Percentiles rank a stretch among this genome's conserved stretches.
phyloP scores from a whole-genome alignment of 2,888 invertebrate genomes.

The Aspidiotus destructor region DNA sequence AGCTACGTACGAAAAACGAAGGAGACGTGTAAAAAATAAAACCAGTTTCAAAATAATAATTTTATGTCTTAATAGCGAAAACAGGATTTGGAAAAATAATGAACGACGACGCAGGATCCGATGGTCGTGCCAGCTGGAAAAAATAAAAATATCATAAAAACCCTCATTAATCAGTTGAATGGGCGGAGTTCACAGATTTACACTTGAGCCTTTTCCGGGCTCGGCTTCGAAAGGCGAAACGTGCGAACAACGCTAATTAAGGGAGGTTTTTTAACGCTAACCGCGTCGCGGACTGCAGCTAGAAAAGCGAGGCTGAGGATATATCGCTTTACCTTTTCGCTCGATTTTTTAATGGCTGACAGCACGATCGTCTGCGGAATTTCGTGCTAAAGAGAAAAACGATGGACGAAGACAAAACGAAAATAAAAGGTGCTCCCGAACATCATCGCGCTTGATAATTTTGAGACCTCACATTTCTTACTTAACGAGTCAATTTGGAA shows the following conservation, averaged over 20 bases:
- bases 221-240: conserved; percentile 4
- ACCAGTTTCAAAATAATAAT: conserved; percentile 16
- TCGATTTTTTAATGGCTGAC: conserved; percentile 2
- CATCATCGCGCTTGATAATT: too few relatives aligned
- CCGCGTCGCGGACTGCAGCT: not conserved
- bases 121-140: not conserved
- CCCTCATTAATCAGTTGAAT: conserved; percentile 21
- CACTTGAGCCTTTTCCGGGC: conserved; percentile 25
- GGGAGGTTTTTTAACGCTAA: conserved; percentile 27
- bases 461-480: too few relatives aligned
- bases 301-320: not conserved
- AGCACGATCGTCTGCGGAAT: conserved; percentile 1
- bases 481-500: too few relatives aligned
- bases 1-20: not conserved
- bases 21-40: conserved; percentile 6
- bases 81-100: conserved; percentile 14
- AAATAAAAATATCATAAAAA: conserved; percentile 13
- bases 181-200: conserved; percentile 33
- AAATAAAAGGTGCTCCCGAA: too few relatives aligned
- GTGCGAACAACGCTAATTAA: conserved; percentile 29
- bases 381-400: not conserved
- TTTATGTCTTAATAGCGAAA: conserved; percentile 23
- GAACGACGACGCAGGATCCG: not conserved
- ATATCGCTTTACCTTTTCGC: not conserved
- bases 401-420: too few relatives aligned